Percentiles rank a stretch among this genome's conserved stretches.
Evolutionary conservation across 2,888 invertebrate genomes (phyloP).

Genomic region (Lycophotia porphyrea): DNA sequence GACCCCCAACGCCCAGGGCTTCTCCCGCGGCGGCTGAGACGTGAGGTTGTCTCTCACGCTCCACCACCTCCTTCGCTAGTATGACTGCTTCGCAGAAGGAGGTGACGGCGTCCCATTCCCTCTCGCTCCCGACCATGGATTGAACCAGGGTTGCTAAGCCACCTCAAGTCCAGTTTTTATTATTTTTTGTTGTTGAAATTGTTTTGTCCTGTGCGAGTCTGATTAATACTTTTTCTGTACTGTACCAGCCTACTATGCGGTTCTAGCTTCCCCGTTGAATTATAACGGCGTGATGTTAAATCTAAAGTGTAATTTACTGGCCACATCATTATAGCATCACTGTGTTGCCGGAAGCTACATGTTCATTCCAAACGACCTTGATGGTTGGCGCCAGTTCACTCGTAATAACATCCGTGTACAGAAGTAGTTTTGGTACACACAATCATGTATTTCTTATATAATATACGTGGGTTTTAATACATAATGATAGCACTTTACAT

Average conservation of each 20-base stretch:
- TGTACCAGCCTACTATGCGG: neutral
- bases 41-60: no score
- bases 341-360: constrained; percentile 20
- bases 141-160: no score
- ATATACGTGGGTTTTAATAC: neutral
- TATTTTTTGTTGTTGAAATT: no score
- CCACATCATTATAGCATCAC: neutral
- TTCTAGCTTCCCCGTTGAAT: neutral
- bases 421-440: neutral
- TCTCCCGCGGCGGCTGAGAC: no score
- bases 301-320: neutral
- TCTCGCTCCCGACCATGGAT: no score
- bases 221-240: no score
- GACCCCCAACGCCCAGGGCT: no score
- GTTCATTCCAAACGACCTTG: constrained; percentile 6
- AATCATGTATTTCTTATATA: neutral
- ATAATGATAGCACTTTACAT: neutral
- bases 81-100: no score
- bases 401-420: neutral
- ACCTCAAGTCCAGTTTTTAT: no score
- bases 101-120: no score
- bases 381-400: neutral
- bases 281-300: neutral
- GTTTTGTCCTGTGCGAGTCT: no score
- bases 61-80: no score